Evolutionary conservation across 2,888 invertebrate species (phyloP).

Genomic region (Anoplius nigerrimus): DNA sequence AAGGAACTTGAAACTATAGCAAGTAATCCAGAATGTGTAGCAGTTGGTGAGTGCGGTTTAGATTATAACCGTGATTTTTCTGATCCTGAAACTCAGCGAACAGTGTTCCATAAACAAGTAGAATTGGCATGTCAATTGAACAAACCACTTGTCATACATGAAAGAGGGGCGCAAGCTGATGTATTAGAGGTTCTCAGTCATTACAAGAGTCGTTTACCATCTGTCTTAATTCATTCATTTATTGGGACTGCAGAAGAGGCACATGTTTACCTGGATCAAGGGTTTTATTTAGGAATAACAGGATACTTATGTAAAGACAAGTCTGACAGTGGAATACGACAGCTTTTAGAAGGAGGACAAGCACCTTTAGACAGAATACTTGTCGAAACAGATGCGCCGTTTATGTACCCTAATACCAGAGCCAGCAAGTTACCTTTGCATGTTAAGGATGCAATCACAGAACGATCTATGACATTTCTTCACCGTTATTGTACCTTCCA

Average conservation of each 20-base stretch:
- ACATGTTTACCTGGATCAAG: conserved; percentile 86
- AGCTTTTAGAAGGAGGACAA: conserved; percentile 86
- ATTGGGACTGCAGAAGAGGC: conserved; percentile 93
- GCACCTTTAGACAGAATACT: conserved; percentile 90
- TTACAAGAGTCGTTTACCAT: conserved; percentile 81
- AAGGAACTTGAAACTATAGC: conserved; percentile 84
- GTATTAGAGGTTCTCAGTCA: conserved; percentile 84
- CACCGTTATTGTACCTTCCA: conserved; percentile 96
- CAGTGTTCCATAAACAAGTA: conserved; percentile 92
- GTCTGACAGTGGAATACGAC: conserved; percentile 91
- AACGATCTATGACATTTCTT: conserved; percentile 88
- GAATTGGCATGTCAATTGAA: conserved; percentile 90
- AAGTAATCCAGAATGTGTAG: conserved; percentile 91
- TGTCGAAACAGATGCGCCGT: conserved; percentile 95
- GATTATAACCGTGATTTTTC: conserved; percentile 97
- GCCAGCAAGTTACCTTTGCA: conserved; percentile 93
- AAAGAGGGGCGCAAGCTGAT: conserved; percentile 93
- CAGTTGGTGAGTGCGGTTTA: conserved; percentile 94
- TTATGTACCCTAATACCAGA: conserved; percentile 96
- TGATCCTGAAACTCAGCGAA: conserved; percentile 89
- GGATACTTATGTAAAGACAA: conserved; percentile 94
- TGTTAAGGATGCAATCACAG: conserved; percentile 91
- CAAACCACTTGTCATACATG: conserved; percentile 93
- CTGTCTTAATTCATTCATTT: conserved; percentile 93
- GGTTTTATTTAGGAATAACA: conserved; percentile 90